Evolutionary conservation across 2,888 invertebrate genomes (phyloP).

Genomic region (Limnephilus lunatus): DNA sequence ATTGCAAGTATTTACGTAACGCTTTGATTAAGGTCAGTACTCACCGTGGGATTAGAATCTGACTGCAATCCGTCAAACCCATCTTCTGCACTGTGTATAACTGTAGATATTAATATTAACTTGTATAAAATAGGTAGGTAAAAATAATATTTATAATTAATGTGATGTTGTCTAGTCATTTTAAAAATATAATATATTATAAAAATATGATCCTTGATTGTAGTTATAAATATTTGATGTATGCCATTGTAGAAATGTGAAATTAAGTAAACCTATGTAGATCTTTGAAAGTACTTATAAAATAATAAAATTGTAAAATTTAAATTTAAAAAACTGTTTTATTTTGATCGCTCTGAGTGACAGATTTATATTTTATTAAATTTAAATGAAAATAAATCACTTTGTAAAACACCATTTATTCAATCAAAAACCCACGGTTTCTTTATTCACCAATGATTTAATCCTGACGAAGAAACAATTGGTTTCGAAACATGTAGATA

Average conservation of each 20-base stretch:
- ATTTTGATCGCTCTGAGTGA: not conserved
- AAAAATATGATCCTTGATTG: not conserved
- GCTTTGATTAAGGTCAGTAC: not conserved
- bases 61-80: not conserved
- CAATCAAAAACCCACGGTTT: no score
- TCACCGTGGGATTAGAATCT: not conserved
- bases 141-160: not conserved
- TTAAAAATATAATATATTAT: not conserved
- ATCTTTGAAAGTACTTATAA: not conserved
- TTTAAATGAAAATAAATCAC: no score
- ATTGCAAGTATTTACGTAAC: not conserved
- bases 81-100: conserved; percentile 19
- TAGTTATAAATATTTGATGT: not conserved
- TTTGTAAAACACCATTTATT: no score
- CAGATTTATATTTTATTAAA: not conserved
- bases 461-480: no score
- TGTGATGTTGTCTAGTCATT: conserved; percentile 19
- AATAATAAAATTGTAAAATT: not conserved
- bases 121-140: conserved; percentile 19
- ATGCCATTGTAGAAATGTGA: conserved; percentile 7
- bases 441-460: no score
- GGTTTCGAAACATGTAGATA: no score
- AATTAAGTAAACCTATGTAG: not conserved
- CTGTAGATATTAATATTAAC: not conserved
- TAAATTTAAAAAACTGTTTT: not conserved